Evolutionary conservation across 2,888 invertebrate genomes (phyloP).

Genomic region (Tenodera sinensis): DNA sequence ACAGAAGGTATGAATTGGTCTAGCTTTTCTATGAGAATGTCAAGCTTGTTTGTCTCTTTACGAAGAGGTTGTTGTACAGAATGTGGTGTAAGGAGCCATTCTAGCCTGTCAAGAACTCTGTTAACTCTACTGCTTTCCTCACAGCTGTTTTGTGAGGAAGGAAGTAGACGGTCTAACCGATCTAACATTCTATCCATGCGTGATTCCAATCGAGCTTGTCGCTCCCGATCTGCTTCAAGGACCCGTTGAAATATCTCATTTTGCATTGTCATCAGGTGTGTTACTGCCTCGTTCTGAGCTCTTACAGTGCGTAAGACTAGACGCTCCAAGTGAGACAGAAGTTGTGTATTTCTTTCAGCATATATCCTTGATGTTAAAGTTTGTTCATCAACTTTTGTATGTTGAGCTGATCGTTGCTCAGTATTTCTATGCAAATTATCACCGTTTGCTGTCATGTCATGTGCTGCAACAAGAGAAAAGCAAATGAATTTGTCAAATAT

Average conservation of each 20-base stretch:
- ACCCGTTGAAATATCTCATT: conserved; percentile 43
- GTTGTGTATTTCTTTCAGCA: background rate
- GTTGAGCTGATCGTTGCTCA: background rate
- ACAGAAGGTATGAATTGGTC: background rate
- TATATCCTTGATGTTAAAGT: background rate
- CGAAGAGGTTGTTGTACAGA: background rate
- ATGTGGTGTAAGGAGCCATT: background rate
- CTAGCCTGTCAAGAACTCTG: background rate
- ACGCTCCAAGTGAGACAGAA: background rate
- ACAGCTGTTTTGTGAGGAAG: background rate
- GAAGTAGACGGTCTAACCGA: background rate
- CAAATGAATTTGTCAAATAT: background rate
- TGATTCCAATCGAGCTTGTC: conserved; percentile 43
- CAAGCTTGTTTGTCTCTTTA: background rate
- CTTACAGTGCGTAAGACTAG: background rate
- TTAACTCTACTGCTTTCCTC: background rate
- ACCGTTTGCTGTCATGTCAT: background rate
- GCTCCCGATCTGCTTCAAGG: conserved; percentile 42
- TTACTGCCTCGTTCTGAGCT: conserved; percentile 13
- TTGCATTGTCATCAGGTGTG: conserved; percentile 41
- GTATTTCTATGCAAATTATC: background rate
- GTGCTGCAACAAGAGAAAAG: background rate
- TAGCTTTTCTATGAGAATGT: background rate
- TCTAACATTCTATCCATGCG: conserved; percentile 42
- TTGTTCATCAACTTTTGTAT: background rate